Percentiles rank a stretch among this genome's conserved stretches.
Evolutionary conservation across 2,797 vertebrate genomes (phyloP).

Genomic region (Psittacula echo): DNA sequence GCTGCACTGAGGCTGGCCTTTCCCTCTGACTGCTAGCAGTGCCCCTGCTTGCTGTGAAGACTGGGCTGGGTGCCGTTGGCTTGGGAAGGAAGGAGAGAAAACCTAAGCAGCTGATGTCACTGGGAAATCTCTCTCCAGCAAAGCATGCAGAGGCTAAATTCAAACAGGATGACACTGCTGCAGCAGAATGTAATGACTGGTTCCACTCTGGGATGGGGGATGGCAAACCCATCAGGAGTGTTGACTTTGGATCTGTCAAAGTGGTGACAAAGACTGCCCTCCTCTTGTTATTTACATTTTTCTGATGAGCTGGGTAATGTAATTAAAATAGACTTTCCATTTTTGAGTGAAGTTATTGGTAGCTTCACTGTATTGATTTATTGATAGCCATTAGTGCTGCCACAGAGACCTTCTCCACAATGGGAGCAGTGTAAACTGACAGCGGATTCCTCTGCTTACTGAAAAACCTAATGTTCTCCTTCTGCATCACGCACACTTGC

Average conservation of each 20-base stretch:
- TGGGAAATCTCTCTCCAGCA: neutral
- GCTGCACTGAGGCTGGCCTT: neutral
- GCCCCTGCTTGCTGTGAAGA: neutral
- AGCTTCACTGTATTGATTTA: fast-evolving
- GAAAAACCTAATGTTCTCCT: neutral
- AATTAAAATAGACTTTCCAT: neutral
- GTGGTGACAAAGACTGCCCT: neutral
- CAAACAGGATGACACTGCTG: neutral
- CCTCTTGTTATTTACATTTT: neutral
- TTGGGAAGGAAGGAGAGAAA: neutral
- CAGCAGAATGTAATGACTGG: neutral
- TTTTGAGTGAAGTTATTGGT: neutral
- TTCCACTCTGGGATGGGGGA: neutral
- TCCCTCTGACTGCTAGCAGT: neutral
- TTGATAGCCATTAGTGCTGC: neutral
- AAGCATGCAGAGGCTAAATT: fast-evolving
- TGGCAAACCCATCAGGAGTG: neutral
- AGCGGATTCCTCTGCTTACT: neutral
- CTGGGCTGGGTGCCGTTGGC: neutral
- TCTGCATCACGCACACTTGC: neutral
- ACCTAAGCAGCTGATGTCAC: neutral
- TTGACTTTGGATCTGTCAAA: neutral
- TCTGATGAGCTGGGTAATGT: neutral
- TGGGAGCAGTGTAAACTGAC: neutral
- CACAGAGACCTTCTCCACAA: neutral